Percentiles rank a stretch among this genome's conserved stretches.
phyloP scores from a whole-genome alignment of 2,113 vertebrate species.

The Gasterosteus nipponicus region DNA sequence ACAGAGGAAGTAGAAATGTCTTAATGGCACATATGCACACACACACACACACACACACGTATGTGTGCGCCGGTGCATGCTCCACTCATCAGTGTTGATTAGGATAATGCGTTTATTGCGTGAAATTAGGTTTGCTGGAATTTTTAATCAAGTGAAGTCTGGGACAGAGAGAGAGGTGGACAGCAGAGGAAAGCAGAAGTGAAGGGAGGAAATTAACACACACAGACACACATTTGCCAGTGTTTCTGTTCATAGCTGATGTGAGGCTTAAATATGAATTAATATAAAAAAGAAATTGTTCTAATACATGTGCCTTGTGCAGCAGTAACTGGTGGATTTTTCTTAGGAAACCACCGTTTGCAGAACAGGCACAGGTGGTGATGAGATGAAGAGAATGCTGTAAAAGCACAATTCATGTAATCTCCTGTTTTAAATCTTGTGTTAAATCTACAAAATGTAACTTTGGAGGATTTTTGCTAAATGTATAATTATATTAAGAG shows the following conservation, averaged over 20 bases:
- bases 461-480: neutral
- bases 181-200: conserved; percentile 50
- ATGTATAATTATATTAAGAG: neutral
- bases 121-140: conserved; percentile 64
- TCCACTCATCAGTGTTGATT: conserved; percentile 70
- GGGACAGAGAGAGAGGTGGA: conserved; percentile 41
- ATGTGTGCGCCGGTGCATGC: conserved; percentile 15
- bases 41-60: neutral
- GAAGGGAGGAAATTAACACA: conserved; percentile 39
- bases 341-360: neutral
- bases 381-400: neutral
- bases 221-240: neutral
- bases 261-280: conserved; percentile 8
- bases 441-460: neutral
- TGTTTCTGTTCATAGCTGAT: conserved; percentile 20
- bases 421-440: neutral
- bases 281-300: neutral
- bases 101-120: conserved; percentile 71
- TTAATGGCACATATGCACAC: neutral
- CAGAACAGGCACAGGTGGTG: neutral
- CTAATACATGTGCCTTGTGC: neutral
- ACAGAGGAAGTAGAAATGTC: conserved; percentile 51
- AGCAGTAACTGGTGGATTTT: neutral
- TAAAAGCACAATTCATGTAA: neutral
- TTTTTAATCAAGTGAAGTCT: conserved; percentile 60